These are phyloP conservation scores for Scylla paramamosain DNA, from an alignment of 1,140 invertebrate species.

Conservation along the genomic window DNA sequence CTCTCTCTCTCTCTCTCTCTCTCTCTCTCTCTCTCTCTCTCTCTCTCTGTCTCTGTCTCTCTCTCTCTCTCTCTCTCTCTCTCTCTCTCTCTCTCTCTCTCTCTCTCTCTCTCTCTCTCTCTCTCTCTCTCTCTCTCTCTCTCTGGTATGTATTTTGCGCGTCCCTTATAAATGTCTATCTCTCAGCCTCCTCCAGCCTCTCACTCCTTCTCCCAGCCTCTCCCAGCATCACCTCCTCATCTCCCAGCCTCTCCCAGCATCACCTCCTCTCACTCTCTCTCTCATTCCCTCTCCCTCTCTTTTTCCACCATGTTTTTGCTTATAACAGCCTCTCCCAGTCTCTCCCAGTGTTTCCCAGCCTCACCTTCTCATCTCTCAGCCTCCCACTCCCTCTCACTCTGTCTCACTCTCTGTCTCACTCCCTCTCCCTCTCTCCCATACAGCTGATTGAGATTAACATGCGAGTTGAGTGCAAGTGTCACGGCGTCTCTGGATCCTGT, in stretches of 20 bases:
- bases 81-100: too few relatives aligned
- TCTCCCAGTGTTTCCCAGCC: slow-evolving; percentile 5
- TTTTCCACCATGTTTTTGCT: not conserved
- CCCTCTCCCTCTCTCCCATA: slow-evolving; percentile 3
- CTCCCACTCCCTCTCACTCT: slow-evolving; percentile 30
- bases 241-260: not conserved
- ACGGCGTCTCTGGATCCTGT: slow-evolving; percentile 83
- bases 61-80: too few relatives aligned
- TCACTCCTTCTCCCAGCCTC: too few relatives aligned
- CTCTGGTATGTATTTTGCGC: too few relatives aligned
- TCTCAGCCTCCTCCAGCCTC: too few relatives aligned
- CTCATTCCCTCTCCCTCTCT: not conserved
- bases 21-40: too few relatives aligned
- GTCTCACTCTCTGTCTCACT: not conserved
- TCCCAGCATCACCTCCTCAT: too few relatives aligned
- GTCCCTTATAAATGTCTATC: too few relatives aligned
- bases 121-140: not conserved
- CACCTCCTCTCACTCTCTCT: not conserved
- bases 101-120: not conserved
- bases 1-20: too few relatives aligned
- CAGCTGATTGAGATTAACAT: slow-evolving; percentile 79
- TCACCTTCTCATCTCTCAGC: not conserved
- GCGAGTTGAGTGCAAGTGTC: slow-evolving; percentile 82
- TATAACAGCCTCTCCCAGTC: not conserved
- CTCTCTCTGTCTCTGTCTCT: too few relatives aligned